Percentiles rank a stretch among this genome's conserved stretches.
Evolutionary conservation across 2,888 invertebrate genomes (phyloP).

Genomic region (Eurytoma adleriae): DNA sequence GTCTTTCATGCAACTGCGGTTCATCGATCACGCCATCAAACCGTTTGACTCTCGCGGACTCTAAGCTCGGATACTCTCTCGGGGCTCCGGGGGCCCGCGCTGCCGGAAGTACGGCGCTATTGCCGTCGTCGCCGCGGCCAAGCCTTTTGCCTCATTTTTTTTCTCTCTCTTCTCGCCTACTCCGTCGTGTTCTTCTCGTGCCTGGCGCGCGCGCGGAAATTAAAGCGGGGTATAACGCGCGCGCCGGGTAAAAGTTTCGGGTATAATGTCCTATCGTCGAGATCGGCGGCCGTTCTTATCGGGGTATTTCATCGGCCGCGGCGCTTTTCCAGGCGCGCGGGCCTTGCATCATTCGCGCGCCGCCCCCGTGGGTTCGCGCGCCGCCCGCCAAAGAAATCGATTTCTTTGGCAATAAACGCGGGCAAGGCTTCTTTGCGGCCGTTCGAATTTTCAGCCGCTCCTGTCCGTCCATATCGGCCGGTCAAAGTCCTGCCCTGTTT

Average conservation of each 20-base stretch:
- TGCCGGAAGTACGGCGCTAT: conserved; percentile 34
- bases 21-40: conserved; percentile 58
- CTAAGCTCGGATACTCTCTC: conserved; percentile 22
- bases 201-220: conserved; percentile 30
- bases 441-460: background rate
- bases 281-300: conserved; percentile 40
- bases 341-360: background rate
- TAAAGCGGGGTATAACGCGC: background rate
- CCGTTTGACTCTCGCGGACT: conserved; percentile 24
- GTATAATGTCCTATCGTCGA: conserved; percentile 11
- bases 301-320: conserved; percentile 29
- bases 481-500: too few relatives aligned
- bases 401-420: conserved; percentile 43
- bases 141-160: conserved; percentile 16
- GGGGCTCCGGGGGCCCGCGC: background rate
- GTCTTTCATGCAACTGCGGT: conserved; percentile 49
- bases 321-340: conserved; percentile 16
- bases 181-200: background rate
- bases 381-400: conserved; percentile 24
- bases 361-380: background rate
- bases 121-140: background rate
- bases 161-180: background rate
- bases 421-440: conserved; percentile 16
- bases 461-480: too few relatives aligned
- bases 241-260: conserved; percentile 22